A percentile compares a stretch with the other conserved stretches of the same genome.
These are phyloP conservation scores for Cyrtonyx montezumae DNA, from an alignment of 2,113 vertebrate genomes.

Conservation along the genomic window DNA sequence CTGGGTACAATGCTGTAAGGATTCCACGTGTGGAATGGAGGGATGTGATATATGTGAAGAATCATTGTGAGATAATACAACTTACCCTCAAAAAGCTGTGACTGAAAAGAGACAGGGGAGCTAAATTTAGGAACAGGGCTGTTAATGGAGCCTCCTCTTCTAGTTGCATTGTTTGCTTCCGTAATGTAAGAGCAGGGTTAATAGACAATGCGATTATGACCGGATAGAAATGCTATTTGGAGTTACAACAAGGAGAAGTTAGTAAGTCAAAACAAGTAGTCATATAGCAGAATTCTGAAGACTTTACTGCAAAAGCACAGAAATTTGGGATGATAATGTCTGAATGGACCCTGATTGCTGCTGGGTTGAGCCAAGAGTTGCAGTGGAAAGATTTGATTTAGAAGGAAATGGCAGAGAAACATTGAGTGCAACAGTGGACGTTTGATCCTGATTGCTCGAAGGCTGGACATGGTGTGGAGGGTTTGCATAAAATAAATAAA, in stretches of 20 bases:
- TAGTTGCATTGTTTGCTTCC: neutral
- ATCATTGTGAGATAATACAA: slow-evolving; percentile 25
- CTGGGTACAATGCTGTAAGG: neutral
- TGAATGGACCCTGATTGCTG: neutral
- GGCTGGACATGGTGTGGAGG: neutral
- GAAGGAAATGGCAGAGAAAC: neutral
- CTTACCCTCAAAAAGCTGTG: slow-evolving; percentile 53
- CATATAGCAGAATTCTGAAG: neutral
- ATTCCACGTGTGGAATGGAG: neutral
- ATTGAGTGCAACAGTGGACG: neutral
- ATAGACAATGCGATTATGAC: rapidly evolving
- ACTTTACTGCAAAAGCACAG: neutral
- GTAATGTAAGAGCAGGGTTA: neutral
- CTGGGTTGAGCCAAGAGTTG: neutral
- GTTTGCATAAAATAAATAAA: neutral
- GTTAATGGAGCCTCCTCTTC: slow-evolving; percentile 1
- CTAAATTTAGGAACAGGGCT: slow-evolving; percentile 57
- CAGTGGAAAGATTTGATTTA: neutral
- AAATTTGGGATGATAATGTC: neutral
- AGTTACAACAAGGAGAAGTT: neutral
- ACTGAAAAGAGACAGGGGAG: slow-evolving; percentile 50
- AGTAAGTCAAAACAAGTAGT: neutral
- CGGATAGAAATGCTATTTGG: neutral
- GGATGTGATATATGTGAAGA: neutral
- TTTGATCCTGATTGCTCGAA: neutral